Percentiles rank a stretch among this genome's conserved stretches.
Conservation (phyloP, 2,888 invertebrate species). For the Molanna angustata region DNA sequence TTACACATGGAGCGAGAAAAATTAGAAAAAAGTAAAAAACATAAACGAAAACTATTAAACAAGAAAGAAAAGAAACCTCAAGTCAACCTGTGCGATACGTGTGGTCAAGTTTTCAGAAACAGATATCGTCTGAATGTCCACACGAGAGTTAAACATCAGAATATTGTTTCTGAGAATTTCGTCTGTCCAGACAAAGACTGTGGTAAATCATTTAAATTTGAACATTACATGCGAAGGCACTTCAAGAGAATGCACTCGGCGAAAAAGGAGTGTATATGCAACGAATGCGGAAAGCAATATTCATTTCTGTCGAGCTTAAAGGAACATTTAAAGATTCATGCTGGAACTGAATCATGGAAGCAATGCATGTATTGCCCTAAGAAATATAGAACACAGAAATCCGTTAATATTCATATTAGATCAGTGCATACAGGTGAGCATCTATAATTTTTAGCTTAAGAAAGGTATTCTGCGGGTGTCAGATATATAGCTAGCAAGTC, state of each 20-base stretch:
- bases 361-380: constrained; percentile 48
- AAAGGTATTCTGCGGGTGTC: no score
- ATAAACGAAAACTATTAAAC: neutral
- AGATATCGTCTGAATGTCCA: constrained; percentile 29
- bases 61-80: neutral
- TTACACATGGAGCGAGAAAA: constrained; percentile 16
- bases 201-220: constrained; percentile 39
- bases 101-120: constrained; percentile 30
- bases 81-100: constrained; percentile 28
- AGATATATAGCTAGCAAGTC: no score
- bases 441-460: neutral
- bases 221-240: constrained; percentile 44
- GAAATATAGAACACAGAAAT: constrained; percentile 45
- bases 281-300: constrained; percentile 43
- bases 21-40: constrained; percentile 4
- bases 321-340: constrained; percentile 44
- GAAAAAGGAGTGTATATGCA: constrained; percentile 43
- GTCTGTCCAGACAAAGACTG: constrained; percentile 42
- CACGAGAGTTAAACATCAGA: constrained; percentile 25
- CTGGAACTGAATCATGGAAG: constrained; percentile 37
- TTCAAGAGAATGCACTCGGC: constrained; percentile 43
- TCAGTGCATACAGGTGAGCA: constrained; percentile 50
- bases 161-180: constrained; percentile 17
- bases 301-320: constrained; percentile 44
- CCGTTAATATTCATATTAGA: constrained; percentile 48